Conservation (phyloP, 2,888 invertebrate genomes). For the Petrolisthes cinctipes region DNA sequence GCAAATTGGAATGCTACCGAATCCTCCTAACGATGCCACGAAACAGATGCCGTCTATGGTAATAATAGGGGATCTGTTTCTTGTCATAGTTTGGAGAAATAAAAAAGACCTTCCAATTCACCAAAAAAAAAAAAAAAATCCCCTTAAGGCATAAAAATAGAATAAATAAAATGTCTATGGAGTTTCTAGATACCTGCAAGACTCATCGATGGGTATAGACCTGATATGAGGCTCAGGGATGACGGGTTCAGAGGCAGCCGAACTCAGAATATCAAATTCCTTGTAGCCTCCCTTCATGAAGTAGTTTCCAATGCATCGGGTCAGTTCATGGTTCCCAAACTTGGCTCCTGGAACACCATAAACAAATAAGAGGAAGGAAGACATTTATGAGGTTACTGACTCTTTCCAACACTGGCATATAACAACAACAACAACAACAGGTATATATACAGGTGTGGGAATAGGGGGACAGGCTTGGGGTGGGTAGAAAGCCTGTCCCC, state of each 20-base stretch:
- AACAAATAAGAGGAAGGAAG: neutral
- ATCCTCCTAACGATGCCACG: no score
- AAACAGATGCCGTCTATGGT: no score
- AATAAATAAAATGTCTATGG: neutral
- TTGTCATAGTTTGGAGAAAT: no score
- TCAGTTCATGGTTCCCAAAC: constrained; percentile 84
- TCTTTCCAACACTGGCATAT: no score
- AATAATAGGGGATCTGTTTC: no score
- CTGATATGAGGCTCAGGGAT: constrained; percentile 87
- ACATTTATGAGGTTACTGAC: neutral
- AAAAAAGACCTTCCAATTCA: neutral
- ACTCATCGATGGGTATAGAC: constrained; percentile 82
- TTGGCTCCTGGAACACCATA: constrained; percentile 74
- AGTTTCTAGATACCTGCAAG: constrained; percentile 74
- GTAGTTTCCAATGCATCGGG: constrained; percentile 89
- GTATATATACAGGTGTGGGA: no score
- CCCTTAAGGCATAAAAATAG: neutral
- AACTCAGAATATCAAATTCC: constrained; percentile 81
- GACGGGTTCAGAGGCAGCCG: constrained; percentile 82
- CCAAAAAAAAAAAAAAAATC: neutral
- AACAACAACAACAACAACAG: no score
- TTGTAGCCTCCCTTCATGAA: constrained; percentile 87
- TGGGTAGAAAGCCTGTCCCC: no score
- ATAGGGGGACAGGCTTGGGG: no score
- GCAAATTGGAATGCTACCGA: no score